Conservation (phyloP, 1,140 invertebrate species). For the Psix sp. region DNA sequence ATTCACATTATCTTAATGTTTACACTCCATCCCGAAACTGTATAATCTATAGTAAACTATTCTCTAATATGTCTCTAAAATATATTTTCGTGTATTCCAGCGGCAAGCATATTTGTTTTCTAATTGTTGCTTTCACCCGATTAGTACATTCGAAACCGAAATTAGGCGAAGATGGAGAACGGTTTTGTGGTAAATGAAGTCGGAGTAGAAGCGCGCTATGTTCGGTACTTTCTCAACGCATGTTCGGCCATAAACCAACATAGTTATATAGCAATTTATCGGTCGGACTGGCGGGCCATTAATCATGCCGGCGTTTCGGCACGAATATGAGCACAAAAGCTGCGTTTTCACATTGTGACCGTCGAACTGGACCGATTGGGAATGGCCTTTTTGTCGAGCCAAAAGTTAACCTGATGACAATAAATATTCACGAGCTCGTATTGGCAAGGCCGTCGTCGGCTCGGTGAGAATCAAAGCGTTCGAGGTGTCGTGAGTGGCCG, state of each 20-base stretch:
- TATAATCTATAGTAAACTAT: too few relatives aligned
- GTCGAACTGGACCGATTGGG: conserved; percentile 4
- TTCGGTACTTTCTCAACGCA: too few relatives aligned
- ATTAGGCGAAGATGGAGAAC: too few relatives aligned
- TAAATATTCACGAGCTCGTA: conserved; percentile 70
- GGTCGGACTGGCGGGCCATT: conserved; percentile 4
- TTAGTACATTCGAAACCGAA: too few relatives aligned
- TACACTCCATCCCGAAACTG: too few relatives aligned
- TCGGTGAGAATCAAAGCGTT: conserved; percentile 70
- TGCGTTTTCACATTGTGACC: conserved; percentile 26
- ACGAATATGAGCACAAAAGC: conserved; percentile 13
- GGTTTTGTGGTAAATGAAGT: conserved; percentile 1
- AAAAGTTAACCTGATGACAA: conserved; percentile 60
- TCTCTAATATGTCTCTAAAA: too few relatives aligned
- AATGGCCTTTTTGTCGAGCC: conserved; percentile 8
- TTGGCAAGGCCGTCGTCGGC: conserved; percentile 58
- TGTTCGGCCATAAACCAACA: too few relatives aligned
- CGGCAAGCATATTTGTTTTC: too few relatives aligned
- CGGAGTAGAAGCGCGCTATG: background rate
- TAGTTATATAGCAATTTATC: conserved; percentile 25
- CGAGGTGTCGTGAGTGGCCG: conserved; percentile 63
- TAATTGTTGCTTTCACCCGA: too few relatives aligned
- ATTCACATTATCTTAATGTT: too few relatives aligned
- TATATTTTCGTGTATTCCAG: too few relatives aligned
- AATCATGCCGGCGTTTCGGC: conserved; percentile 16